phyloP scores from a whole-genome alignment of 2,888 invertebrate genomes.

The Chaetogeoica ovagalla region DNA sequence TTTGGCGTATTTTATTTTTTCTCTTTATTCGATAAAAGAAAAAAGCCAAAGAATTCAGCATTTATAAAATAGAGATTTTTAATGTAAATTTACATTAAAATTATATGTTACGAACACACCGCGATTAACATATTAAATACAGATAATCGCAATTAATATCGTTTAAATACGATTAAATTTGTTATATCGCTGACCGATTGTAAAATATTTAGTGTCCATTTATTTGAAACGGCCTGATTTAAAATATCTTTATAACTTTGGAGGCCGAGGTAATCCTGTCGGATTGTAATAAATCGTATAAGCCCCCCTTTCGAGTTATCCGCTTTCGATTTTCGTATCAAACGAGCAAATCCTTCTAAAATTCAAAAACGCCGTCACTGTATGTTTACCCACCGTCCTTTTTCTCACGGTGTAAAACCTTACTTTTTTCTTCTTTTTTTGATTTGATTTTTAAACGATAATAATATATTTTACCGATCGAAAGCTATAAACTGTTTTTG shows the following conservation, averaged over 20 bases:
- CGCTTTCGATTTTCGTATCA: conserved; percentile 40
- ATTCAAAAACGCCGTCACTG: conserved; percentile 23
- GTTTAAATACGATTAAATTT: background rate
- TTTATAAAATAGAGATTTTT: too few species aligned
- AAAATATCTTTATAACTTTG: conserved; percentile 44
- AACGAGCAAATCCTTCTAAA: conserved; percentile 32
- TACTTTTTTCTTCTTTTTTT: background rate
- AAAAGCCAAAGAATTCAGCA: too few species aligned
- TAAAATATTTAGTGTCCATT: background rate
- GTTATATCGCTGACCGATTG: background rate
- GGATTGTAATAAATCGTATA: conserved; percentile 37
- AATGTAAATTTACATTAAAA: background rate
- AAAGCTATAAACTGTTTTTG: background rate
- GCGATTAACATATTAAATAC: background rate
- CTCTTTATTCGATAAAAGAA: too few species aligned
- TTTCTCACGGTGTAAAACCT: background rate
- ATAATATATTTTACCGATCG: background rate
- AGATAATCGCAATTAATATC: background rate
- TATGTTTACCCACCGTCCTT: background rate
- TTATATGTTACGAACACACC: background rate
- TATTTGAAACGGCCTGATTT: conserved; percentile 19
- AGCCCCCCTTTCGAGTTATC: conserved; percentile 31
- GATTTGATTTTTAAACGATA: conserved; percentile 27
- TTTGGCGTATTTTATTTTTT: too few species aligned
- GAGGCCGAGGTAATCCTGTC: conserved; percentile 11